phyloP scores from a whole-genome alignment of 2,797 vertebrate genomes.

The Acanthiza pusilla region DNA sequence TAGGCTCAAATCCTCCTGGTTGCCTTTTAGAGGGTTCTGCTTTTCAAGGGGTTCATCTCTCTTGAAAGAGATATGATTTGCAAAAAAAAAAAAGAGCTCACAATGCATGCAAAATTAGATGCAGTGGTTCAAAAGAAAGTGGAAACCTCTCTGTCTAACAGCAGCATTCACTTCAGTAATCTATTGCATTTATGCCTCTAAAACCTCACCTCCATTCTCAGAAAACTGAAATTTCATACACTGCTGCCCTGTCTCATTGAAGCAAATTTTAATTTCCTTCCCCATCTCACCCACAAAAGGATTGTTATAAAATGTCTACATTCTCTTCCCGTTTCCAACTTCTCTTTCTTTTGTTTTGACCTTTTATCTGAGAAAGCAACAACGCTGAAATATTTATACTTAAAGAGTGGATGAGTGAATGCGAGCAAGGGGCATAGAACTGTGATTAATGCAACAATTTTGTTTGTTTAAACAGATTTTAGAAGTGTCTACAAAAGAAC shows the following conservation, averaged over 20 bases:
- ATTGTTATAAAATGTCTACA: not conserved
- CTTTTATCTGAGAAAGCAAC: not conserved
- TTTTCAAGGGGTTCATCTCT: constrained; percentile 6
- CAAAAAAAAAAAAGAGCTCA: not conserved
- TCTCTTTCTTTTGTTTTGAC: not conserved
- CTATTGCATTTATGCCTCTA: not conserved
- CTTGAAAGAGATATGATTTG: not conserved
- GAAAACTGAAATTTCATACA: not conserved
- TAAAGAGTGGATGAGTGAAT: not conserved
- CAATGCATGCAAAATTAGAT: not conserved
- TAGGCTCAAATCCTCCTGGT: not conserved
- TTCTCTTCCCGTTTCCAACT: not conserved
- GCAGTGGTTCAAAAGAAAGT: not conserved
- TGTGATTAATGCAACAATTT: not conserved
- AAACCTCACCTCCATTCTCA: not conserved
- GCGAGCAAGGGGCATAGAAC: not conserved
- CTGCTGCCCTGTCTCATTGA: not conserved
- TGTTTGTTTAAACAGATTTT: not conserved
- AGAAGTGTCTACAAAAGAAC: not conserved
- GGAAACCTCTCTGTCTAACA: not conserved
- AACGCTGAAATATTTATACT: not conserved
- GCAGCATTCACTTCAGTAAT: not conserved
- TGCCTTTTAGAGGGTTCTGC: not conserved
- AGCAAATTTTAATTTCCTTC: not conserved
- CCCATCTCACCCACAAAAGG: not conserved